These are phyloP conservation scores for Wiebesia pumilae DNA, from an alignment of 1,140 invertebrate genomes.

Conservation along the genomic window DNA sequence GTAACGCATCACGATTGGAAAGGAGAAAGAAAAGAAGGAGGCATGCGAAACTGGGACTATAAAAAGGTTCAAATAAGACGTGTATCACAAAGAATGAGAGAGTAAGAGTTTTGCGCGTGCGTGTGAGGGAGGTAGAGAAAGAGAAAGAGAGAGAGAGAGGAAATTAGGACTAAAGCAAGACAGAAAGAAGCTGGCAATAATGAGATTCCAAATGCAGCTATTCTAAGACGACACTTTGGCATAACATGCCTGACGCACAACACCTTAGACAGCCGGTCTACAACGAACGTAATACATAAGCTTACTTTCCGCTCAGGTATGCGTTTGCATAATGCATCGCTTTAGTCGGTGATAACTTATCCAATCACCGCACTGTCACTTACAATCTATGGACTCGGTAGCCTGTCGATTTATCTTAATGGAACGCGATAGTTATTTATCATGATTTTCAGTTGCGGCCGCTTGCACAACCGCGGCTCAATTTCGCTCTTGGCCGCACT, in stretches of 20 bases:
- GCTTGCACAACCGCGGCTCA: conserved; percentile 55
- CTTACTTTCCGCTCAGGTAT: conserved; percentile 43
- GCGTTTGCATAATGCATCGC: conserved; percentile 68
- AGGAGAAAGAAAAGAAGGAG: not conserved
- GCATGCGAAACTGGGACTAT: no score
- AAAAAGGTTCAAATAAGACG: no score
- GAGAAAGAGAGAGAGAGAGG: conserved; percentile 36
- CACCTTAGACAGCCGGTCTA: conserved; percentile 4
- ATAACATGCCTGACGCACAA: conserved; percentile 54
- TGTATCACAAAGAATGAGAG: no score
- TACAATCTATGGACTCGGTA: conserved; percentile 71
- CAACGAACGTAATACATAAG: conserved; percentile 29
- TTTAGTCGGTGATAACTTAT: conserved; percentile 70
- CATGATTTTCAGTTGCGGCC: conserved; percentile 68
- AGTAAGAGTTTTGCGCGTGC: not conserved
- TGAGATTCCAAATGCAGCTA: conserved; percentile 62
- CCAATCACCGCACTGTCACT: conserved; percentile 72
- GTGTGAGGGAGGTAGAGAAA: not conserved
- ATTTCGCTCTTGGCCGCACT: conserved; percentile 60
- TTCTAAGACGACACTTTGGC: conserved; percentile 57
- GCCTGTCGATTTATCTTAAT: conserved; percentile 73
- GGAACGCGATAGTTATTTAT: conserved; percentile 72
- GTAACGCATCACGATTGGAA: conserved; percentile 62
- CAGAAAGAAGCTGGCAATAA: conserved; percentile 57
- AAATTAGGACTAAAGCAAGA: not conserved